These are phyloP conservation scores for Craseonycteris thonglongyai DNA, from an alignment of 2,113 vertebrate species.

Conservation along the genomic window DNA sequence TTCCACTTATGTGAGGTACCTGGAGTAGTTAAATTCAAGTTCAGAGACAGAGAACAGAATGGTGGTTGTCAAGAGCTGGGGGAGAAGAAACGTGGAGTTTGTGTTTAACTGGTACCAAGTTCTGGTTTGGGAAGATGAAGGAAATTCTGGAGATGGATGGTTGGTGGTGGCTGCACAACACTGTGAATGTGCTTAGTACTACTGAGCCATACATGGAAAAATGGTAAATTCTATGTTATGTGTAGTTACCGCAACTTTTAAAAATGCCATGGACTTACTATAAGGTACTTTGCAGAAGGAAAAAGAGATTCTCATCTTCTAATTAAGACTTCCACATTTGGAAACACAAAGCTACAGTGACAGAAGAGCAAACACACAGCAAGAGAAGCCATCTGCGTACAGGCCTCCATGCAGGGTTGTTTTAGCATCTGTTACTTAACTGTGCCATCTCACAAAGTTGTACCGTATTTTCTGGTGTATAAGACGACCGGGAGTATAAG, in stretches of 20 bases:
- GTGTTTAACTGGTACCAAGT: neutral
- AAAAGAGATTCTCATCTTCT: neutral
- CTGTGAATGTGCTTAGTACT: neutral
- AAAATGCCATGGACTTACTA: neutral
- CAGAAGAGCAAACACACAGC: neutral
- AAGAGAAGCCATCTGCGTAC: neutral
- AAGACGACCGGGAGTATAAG: too few species aligned
- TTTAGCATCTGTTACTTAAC: neutral
- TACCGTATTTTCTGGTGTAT: too few species aligned
- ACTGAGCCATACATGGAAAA: neutral
- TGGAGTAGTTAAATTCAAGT: neutral
- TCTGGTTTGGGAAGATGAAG: neutral
- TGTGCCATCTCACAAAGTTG: neutral
- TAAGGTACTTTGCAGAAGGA: neutral
- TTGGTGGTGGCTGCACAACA: neutral
- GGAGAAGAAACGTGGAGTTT: neutral
- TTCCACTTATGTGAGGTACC: neutral
- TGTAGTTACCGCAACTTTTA: neutral
- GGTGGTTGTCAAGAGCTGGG: neutral
- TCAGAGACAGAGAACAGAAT: neutral
- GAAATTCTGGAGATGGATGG: neutral
- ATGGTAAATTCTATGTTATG: neutral
- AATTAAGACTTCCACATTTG: conserved; percentile 16
- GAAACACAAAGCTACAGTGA: neutral
- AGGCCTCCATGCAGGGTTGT: neutral